Evolutionary conservation across 2,797 vertebrate species (phyloP), one percentile per base, ranked within the genome.

Genomic region (Orestias chungarensis): DNA sequence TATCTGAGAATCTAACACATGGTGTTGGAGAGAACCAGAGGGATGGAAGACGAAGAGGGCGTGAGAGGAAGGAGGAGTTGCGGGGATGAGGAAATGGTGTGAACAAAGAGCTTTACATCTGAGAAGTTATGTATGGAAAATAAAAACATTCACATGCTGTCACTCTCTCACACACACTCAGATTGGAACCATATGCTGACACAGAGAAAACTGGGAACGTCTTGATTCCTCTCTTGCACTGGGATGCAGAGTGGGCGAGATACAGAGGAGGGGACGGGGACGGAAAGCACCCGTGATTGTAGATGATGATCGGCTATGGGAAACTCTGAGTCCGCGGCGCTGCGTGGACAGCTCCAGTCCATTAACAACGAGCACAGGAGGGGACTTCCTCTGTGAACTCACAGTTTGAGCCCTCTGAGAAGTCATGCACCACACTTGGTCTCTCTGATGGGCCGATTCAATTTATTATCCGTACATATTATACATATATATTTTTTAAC

Each of bases 121-220:
- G 83, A 86, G 80, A 73, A 89, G 88, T 62, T 86, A 93, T 75
- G 87, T 88, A 87, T 89, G 90, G 88, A 91, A 90, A 94, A 91
- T 87, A 86, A 88, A 90, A 89, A 92, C 87, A 90, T 90, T 89
- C 89, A 84, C 87, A 92, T 89, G 78, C 71, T 90, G 79, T 81
- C n/a, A n/a, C n/a, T n/a, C n/a, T n/a, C 81, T 3, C 76, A 42
- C 68, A 42, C 78, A 11, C 74, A 35, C 81, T 15, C 72, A 70
- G 88, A 95, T 93, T 94, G 89, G 82, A 94, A 94, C 91, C 94
- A 95, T 87, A 93, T 95, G 94, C 84, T 83, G 86, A 86, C 82
- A 83, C 75, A 86, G 84, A 86, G 78, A 92, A 92, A 91, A 93
- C 91, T 93, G 90, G 89, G 85, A 88, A 91, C 90, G 91, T 90